Conservation (phyloP, 2,888 invertebrate species). For the Crioceris asparagi region DNA sequence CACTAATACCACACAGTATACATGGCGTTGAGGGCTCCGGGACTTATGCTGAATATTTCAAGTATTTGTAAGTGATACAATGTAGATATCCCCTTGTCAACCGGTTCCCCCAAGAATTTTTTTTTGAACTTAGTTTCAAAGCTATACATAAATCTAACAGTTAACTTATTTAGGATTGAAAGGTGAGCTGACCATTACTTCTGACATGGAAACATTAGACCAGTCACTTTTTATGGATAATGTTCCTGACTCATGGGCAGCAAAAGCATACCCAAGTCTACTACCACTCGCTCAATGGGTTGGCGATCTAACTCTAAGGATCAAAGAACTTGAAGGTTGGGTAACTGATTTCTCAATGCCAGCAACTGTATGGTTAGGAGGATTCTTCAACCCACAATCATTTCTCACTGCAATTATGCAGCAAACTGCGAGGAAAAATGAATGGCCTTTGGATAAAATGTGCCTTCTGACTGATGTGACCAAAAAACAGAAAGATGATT, state of each 20-base stretch:
- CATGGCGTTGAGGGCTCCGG: too few relatives aligned
- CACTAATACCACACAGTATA: too few relatives aligned
- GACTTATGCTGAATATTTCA: too few relatives aligned
- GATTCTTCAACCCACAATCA: slow-evolving; percentile 95
- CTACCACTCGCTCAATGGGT: slow-evolving; percentile 75
- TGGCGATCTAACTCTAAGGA: slow-evolving; percentile 66
- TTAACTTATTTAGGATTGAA: slow-evolving; percentile 12
- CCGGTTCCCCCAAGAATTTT: too few relatives aligned
- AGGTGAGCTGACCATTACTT: slow-evolving; percentile 85
- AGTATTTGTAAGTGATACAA: too few relatives aligned
- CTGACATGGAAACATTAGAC: slow-evolving; percentile 83
- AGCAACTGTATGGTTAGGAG: slow-evolving; percentile 83
- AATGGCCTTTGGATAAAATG: slow-evolving; percentile 95
- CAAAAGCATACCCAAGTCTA: slow-evolving; percentile 80
- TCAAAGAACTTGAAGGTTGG: slow-evolving; percentile 80
- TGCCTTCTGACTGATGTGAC: slow-evolving; percentile 91
- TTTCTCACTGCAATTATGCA: slow-evolving; percentile 97
- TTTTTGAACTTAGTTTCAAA: too few relatives aligned
- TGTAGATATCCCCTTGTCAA: too few relatives aligned
- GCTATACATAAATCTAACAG: too few relatives aligned
- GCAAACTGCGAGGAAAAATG: slow-evolving; percentile 89
- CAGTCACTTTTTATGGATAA: slow-evolving; percentile 79
- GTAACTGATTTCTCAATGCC: slow-evolving; percentile 80
- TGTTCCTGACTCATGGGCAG: slow-evolving; percentile 79
- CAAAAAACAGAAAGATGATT: slow-evolving; percentile 75